Evolutionary conservation across 2,113 vertebrate genomes (phyloP).

Genomic region (Tiliqua scincoides): DNA sequence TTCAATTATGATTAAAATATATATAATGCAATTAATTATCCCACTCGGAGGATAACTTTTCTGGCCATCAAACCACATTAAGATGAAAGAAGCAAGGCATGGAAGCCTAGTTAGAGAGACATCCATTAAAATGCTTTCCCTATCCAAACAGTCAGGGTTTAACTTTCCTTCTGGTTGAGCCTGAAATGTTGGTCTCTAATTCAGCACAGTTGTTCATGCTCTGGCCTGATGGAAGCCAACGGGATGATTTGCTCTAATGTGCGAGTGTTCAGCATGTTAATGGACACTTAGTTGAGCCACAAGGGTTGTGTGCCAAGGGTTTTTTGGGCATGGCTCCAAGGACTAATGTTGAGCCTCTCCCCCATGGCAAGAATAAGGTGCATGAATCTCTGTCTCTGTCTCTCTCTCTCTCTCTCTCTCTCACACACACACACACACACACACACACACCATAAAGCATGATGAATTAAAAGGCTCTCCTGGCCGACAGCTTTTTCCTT

Average conservation of each 20-base stretch:
- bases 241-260: slow-evolving; percentile 7
- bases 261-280: background rate
- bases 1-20: slow-evolving; percentile 35
- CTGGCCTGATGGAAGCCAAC: background rate
- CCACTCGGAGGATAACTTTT: slow-evolving; percentile 12
- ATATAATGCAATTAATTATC: slow-evolving; percentile 8
- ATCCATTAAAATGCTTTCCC: background rate
- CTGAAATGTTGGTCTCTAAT: background rate
- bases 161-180: background rate
- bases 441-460: too few species aligned
- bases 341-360: background rate
- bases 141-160: background rate
- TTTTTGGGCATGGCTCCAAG: background rate
- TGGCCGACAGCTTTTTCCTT: background rate
- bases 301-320: background rate
- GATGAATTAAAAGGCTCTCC: background rate
- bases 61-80: slow-evolving; percentile 35
- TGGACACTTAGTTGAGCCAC: background rate
- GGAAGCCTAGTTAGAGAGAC: slow-evolving; percentile 8
- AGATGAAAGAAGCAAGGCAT: slow-evolving; percentile 17
- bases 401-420: too few species aligned
- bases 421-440: too few species aligned
- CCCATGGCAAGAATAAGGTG: background rate
- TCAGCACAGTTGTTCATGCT: background rate
- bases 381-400: too few species aligned